Evolutionary conservation across 2,113 vertebrate genomes (phyloP), one percentile per base, ranked within the genome.

Genomic region (Calyptommatus sinebrachiatus): DNA sequence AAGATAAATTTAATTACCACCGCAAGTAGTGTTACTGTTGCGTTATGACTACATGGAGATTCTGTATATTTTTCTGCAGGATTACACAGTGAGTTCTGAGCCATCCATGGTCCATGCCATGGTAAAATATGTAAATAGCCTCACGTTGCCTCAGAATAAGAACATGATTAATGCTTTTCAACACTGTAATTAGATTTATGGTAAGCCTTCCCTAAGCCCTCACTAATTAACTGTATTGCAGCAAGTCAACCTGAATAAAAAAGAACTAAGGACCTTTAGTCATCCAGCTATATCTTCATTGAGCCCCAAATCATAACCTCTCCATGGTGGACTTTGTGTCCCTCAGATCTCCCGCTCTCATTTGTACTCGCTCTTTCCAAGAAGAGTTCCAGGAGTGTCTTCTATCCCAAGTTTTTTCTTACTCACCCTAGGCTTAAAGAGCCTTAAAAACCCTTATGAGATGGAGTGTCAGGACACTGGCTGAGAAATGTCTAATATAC

Each of bases 151-250:
- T 83, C 1, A 0, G 84, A 76, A 84, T 91, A 92, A 88, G 87
- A 89, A 76, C 3, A 0, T 90, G 91, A 90, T 92, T 93, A 90
- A 88, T 90, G 92, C 85, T 91, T 89, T 92, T 90, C 87, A 7
- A 84, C 85, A 73, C 78, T 82, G 82, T 93, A 91, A 91, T 93
- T 92, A 90, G 91, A 92, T 92, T 92, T 90, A 82, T 89, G 88
- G 86, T 93, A 92, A 93, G 90, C 91, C 90, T 92, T 89, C 65
- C 62, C 73, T 92, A 89, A 90, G 85, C 80, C 88, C 85, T 91
- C 86, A 78, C 84, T 92, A 88, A 91, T 92, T 91, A 91, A 90
- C 83, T 91, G 88, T 91, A 91, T 86, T 90, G 86, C 88, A 85
- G 91, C 88, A 92, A 91, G 89, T 92, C 85, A 89, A 85, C 87